These are phyloP conservation scores for Sebastes goodei DNA, from an alignment of 2,797 vertebrate species.

Conservation along the genomic window DNA sequence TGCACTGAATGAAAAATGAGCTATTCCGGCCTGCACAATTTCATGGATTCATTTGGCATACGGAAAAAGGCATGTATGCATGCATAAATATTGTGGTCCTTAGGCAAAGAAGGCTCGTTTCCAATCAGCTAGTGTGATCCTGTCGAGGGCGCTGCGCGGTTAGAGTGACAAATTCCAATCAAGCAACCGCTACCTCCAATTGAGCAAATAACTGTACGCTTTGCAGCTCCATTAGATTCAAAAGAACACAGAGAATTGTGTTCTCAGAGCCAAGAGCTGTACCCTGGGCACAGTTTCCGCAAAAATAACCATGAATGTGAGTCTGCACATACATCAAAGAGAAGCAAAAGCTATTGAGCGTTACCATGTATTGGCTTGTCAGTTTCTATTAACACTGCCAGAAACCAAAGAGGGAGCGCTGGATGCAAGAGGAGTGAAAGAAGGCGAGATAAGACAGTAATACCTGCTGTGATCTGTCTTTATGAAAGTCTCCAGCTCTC, in stretches of 20 bases:
- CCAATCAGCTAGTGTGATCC: conserved; percentile 37
- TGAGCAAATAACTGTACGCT: conserved; percentile 25
- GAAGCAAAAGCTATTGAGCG: conserved; percentile 42
- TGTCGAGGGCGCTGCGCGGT: not conserved
- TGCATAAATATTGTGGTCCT: conserved; percentile 42
- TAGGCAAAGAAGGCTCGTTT: conserved; percentile 21
- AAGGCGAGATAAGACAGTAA: conserved; percentile 42
- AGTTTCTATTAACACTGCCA: conserved; percentile 54
- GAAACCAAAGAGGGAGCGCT: conserved; percentile 42
- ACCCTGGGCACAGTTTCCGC: conserved; percentile 43
- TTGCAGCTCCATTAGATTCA: conserved; percentile 36
- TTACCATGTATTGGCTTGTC: conserved; percentile 56
- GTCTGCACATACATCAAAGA: conserved; percentile 62
- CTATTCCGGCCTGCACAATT: not conserved
- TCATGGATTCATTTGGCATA: not conserved
- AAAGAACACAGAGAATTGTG: conserved; percentile 25
- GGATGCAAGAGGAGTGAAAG: conserved; percentile 37
- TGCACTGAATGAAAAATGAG: not conserved
- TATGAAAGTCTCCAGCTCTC: conserved; percentile 45
- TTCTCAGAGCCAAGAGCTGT: conserved; percentile 32
- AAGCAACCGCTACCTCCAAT: conserved; percentile 42
- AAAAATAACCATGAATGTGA: conserved; percentile 49
- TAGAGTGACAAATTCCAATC: conserved; percentile 46
- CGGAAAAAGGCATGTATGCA: conserved; percentile 29
- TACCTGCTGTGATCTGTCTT: conserved; percentile 58